A percentile compares a stretch with the other conserved stretches of the same genome.
These are phyloP conservation scores for Steinernema scapterisci DNA, from an alignment of 2,888 invertebrate genomes.

Conservation along the genomic window DNA sequence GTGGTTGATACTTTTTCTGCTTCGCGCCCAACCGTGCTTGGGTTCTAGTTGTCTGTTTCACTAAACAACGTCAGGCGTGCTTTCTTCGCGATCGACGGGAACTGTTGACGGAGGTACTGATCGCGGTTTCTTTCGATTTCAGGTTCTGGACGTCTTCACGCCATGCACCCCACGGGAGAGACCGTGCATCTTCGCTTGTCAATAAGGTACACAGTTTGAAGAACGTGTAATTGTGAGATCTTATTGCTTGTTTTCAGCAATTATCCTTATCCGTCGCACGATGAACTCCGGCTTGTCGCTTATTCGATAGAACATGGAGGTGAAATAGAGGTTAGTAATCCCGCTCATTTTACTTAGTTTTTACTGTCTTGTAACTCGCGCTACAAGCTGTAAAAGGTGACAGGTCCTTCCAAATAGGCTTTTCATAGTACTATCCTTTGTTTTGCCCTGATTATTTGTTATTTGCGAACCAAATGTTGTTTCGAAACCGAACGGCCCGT, in stretches of 20 bases:
- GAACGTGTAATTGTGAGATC: neutral
- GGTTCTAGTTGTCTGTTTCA: neutral
- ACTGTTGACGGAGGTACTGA: neutral
- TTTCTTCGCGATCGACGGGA: neutral
- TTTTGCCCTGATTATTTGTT: no score
- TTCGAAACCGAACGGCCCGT: no score
- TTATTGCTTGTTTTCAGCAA: neutral
- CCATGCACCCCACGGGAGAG: constrained; percentile 17
- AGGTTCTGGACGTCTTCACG: neutral
- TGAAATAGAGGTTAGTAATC: constrained; percentile 13
- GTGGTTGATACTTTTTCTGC: neutral
- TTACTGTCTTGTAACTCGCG: no score
- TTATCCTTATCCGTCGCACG: constrained; percentile 16
- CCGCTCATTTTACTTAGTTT: no score
- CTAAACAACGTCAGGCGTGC: neutral
- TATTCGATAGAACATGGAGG: neutral
- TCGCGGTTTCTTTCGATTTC: neutral
- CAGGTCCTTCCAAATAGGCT: no score
- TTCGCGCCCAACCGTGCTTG: no score
- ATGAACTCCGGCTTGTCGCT: neutral
- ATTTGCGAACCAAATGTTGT: no score
- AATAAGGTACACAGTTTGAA: constrained; percentile 8
- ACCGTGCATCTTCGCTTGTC: constrained; percentile 13
- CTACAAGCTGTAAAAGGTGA: no score
- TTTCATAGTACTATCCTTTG: no score